These are phyloP conservation scores for Leptopilina clavipes DNA, from an alignment of 1,140 invertebrate genomes.

Conservation along the genomic window DNA sequence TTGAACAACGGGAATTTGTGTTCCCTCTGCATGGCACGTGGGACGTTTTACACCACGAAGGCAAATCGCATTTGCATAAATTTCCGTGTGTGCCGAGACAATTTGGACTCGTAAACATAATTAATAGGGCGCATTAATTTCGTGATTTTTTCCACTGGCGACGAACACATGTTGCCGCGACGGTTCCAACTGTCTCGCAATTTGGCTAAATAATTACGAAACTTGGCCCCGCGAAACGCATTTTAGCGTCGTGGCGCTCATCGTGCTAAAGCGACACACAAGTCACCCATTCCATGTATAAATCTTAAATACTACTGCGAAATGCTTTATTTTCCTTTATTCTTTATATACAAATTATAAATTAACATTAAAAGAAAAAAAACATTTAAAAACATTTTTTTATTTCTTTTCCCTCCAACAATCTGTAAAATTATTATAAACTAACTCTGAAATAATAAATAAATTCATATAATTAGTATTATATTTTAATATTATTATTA, in stretches of 20 bases:
- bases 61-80: conserved; percentile 64
- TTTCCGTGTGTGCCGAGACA: conserved; percentile 60
- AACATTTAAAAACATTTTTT: background rate
- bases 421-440: no score
- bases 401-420: no score
- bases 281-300: background rate
- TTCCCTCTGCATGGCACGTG: background rate
- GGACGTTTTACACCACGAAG: background rate
- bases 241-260: conserved; percentile 35
- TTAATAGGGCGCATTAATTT: conserved; percentile 73
- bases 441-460: no score
- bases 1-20: conserved; percentile 3
- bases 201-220: conserved; percentile 75
- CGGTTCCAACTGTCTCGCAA: conserved; percentile 72
- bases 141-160: conserved; percentile 67
- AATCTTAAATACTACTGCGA: background rate
- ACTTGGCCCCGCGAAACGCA: conserved; percentile 62
- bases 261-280: conserved; percentile 13
- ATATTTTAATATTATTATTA: no score
- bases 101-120: conserved; percentile 74
- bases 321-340: background rate
- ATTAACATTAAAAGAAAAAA: background rate
- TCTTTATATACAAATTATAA: background rate
- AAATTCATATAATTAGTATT: no score
- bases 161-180: conserved; percentile 69